These are phyloP conservation scores for Thera obeliscata DNA, from an alignment of 2,888 invertebrate genomes.

Conservation along the genomic window DNA sequence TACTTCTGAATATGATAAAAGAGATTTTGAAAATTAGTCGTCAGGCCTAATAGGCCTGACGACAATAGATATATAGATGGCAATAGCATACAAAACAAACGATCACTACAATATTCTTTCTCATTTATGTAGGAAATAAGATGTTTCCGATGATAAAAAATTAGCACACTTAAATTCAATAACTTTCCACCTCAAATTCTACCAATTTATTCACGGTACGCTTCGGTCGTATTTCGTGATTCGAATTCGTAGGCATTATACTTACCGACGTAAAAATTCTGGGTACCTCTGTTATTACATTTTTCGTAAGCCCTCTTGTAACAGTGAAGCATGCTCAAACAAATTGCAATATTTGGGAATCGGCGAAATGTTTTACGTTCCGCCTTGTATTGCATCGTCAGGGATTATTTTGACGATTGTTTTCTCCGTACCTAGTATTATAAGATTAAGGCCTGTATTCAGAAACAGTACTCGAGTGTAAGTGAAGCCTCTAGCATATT, in stretches of 20 bases:
- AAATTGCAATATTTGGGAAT: constrained; percentile 64
- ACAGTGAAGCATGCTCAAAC: constrained; percentile 52
- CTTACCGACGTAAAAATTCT: constrained; percentile 53
- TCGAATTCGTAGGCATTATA: constrained; percentile 49
- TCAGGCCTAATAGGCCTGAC: too few relatives aligned
- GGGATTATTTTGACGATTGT: neutral
- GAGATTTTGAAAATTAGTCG: too few relatives aligned
- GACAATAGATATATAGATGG: too few relatives aligned
- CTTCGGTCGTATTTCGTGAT: constrained; percentile 55
- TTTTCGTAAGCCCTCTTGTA: constrained; percentile 55
- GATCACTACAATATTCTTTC: too few relatives aligned
- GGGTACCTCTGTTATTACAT: constrained; percentile 71
- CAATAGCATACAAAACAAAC: too few relatives aligned
- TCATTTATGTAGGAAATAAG: neutral
- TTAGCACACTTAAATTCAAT: constrained; percentile 1
- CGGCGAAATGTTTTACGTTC: constrained; percentile 31
- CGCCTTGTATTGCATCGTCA: neutral
- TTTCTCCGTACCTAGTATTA: too few relatives aligned
- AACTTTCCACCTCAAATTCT: constrained; percentile 5
- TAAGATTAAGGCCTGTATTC: too few relatives aligned
- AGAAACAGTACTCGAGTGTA: too few relatives aligned
- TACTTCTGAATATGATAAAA: too few relatives aligned
- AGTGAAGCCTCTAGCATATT: too few relatives aligned
- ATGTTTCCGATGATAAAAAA: neutral
- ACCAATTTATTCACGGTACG: constrained; percentile 11